A percentile compares a stretch with the other conserved stretches of the same genome.
phyloP scores from a whole-genome alignment of 2,113 vertebrate genomes.

The Trichomycterus rosablanca region DNA sequence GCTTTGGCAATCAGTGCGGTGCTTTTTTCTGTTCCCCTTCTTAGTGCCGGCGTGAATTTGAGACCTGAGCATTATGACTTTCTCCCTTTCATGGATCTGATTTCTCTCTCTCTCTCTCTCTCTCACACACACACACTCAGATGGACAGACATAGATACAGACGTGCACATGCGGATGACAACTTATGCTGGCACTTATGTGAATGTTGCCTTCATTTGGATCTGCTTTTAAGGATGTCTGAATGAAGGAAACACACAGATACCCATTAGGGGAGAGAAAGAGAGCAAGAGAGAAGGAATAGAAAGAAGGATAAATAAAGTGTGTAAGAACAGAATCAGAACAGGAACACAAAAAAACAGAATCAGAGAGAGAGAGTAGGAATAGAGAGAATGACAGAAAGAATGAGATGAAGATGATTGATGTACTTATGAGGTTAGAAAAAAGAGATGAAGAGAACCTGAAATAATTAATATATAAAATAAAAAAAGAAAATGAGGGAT shows the following conservation, averaged over 20 bases:
- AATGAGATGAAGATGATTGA: neutral
- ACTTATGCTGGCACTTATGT: conserved; percentile 49
- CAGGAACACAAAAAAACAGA: neutral
- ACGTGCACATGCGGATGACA: neutral
- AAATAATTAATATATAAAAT: neutral
- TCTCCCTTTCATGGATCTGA: conserved; percentile 36
- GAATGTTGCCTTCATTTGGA: conserved; percentile 91
- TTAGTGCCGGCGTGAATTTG: conserved; percentile 49
- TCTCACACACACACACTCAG: conserved; percentile 29
- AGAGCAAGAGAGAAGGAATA: conserved; percentile 94
- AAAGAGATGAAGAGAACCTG: neutral
- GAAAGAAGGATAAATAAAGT: conserved; percentile 89
- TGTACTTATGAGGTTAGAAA: neutral
- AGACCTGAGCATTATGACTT: conserved; percentile 43
- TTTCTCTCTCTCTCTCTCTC: conserved; percentile 25
- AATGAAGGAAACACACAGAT: conserved; percentile 86
- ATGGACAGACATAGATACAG: conserved; percentile 9
- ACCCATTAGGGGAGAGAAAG: conserved; percentile 38
- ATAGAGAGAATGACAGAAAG: neutral
- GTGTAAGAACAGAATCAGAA: neutral
- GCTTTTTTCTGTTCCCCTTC: conserved; percentile 52
- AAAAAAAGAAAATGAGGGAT: no score
- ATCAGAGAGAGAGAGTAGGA: neutral
- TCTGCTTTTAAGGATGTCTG: conserved; percentile 91
- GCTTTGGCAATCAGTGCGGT: conserved; percentile 41